Evolutionary conservation across 2,888 invertebrate species (phyloP), one percentile per base, ranked within the genome.

Genomic region (Sesamia inferens): DNA sequence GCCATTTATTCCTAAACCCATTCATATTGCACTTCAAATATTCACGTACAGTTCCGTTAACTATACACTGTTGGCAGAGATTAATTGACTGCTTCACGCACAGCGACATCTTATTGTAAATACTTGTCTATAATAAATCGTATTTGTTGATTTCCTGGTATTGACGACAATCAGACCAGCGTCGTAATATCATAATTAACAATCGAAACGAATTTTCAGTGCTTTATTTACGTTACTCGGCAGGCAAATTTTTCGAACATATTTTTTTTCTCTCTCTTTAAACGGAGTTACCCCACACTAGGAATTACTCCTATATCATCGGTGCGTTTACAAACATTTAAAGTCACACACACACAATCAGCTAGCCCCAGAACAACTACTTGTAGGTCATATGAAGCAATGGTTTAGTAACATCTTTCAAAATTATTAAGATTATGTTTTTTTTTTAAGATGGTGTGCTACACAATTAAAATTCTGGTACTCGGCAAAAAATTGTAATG

Each of bases 1-100:
- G 44, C 64, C 44, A 51, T 59, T 48, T 81, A 78, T 79, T 79
- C 54, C 67, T 67, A 64, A 63, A 67, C 51, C 51, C 71, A 76
- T 81, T 64, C 67, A 81, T 81, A 76, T 71, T 81, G 51, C 67
- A 71, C 71, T 71, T 79, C 63, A 79, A 76, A 71, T 81, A 81
- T 81, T 81, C 58, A 58, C 57, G 5, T 42, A 31, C 6, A 61
- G 48, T 66, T 71, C 58, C 51, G 42, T 24, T 24, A 11, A 51
- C 58, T 51, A 61, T 51, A n/a, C 24, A 59, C 54, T 62, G 47
- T 22, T 42, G 47, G 66, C 70, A 24, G n/a, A 67, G 48, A 79
- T 81, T 67, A 70, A 79, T 76, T n/a, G 55, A n/a, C 44, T 44
- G 55, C 48, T 71, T 75, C 13, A 59, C 74, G 51, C 8, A 19